A percentile compares a stretch with the other conserved stretches of the same genome.
Conservation (phyloP, 1,140 invertebrate species). For the Atta texana region DNA sequence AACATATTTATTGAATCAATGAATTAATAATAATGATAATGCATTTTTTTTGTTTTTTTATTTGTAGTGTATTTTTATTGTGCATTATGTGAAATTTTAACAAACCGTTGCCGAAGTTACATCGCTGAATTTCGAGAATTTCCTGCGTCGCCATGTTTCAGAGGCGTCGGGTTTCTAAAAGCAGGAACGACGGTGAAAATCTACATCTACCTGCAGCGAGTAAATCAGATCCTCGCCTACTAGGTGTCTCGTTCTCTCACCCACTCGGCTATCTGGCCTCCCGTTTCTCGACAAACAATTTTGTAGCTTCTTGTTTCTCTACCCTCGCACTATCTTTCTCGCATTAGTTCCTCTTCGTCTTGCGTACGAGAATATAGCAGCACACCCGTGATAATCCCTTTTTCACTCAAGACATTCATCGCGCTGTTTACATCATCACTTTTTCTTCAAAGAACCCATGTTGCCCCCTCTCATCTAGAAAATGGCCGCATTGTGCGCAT, state of each 20-base stretch:
- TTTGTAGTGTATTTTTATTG: neutral
- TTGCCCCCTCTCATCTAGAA: conserved; percentile 40
- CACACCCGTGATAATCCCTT: conserved; percentile 47
- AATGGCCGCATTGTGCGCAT: conserved; percentile 21
- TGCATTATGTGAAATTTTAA: conserved; percentile 20
- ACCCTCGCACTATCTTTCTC: neutral
- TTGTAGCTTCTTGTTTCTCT: conserved; percentile 49
- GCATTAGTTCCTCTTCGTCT: conserved; percentile 37
- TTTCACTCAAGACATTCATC: conserved; percentile 41
- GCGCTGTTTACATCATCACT: conserved; percentile 49
- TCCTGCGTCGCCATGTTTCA: conserved; percentile 14
- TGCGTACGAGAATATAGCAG: conserved; percentile 33
- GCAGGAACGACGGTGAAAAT: conserved; percentile 48
- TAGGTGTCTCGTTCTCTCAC: conserved; percentile 10
- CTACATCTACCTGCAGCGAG: conserved; percentile 44
- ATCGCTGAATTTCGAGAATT: conserved; percentile 41
- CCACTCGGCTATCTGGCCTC: neutral
- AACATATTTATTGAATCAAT: neutral
- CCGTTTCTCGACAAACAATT: conserved; percentile 49
- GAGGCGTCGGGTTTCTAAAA: conserved; percentile 7
- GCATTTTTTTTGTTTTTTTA: neutral
- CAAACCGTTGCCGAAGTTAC: neutral
- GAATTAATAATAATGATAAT: neutral
- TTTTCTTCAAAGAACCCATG: conserved; percentile 46
- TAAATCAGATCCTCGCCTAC: conserved; percentile 67